phyloP scores from a whole-genome alignment of 2,113 vertebrate species.

The Caloenas nicobarica region DNA sequence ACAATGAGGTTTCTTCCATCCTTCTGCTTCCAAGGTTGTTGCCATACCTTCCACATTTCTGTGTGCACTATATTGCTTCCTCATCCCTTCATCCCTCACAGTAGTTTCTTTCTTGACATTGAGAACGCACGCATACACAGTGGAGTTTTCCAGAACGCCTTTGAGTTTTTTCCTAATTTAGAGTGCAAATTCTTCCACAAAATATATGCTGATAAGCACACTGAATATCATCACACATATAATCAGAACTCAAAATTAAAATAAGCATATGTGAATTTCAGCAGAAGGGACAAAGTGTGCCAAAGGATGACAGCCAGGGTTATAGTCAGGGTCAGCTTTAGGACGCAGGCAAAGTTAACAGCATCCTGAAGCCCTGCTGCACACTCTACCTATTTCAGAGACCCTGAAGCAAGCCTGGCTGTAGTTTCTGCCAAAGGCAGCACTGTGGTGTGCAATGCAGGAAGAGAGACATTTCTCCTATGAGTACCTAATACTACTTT shows the following conservation, averaged over 20 bases:
- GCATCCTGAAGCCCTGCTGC: neutral
- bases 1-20: neutral
- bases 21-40: neutral
- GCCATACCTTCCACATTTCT: neutral
- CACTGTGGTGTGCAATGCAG: neutral
- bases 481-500: neutral
- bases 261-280: neutral
- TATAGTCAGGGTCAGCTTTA: neutral
- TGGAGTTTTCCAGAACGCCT: neutral
- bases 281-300: neutral
- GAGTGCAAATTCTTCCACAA: neutral
- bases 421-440: neutral
- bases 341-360: neutral
- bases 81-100: neutral
- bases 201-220: neutral
- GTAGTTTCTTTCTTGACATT: neutral
- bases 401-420: neutral
- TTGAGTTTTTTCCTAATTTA: neutral
- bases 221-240: neutral
- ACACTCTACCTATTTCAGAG: neutral
- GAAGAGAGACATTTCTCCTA: neutral
- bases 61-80: neutral
- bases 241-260: neutral
- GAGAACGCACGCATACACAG: fast-evolving
- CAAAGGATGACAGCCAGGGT: neutral